Evolutionary conservation across 1,140 invertebrate species (phyloP).

Genomic region (Ruditapes philippinarum): DNA sequence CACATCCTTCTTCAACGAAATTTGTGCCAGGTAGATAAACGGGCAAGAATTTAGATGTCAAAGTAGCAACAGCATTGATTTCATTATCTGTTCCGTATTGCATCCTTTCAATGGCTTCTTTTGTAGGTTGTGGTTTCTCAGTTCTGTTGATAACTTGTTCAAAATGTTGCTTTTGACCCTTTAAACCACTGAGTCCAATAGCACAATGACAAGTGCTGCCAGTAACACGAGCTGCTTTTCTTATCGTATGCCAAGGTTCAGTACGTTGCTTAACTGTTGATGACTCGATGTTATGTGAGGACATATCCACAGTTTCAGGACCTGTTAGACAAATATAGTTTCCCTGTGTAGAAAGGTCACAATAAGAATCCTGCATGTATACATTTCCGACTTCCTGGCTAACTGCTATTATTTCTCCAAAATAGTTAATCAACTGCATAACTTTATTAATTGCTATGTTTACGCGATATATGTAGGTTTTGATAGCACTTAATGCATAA

Average conservation of each 20-base stretch:
- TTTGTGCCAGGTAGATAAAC: slow-evolving; percentile 1
- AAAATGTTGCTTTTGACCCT: slow-evolving; percentile 25
- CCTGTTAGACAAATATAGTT: neutral
- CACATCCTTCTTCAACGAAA: slow-evolving; percentile 58
- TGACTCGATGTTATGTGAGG: neutral
- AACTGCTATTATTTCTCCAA: neutral
- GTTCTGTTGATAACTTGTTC: neutral
- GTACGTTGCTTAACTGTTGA: neutral
- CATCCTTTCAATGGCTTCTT: neutral
- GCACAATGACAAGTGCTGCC: slow-evolving; percentile 46
- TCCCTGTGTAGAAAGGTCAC: neutral
- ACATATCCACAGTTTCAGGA: neutral
- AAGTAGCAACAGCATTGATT: slow-evolving; percentile 52
- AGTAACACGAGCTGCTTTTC: slow-evolving; percentile 20
- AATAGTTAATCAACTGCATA: neutral
- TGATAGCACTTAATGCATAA: too few species aligned
- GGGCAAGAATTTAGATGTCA: slow-evolving; percentile 38
- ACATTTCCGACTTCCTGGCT: neutral
- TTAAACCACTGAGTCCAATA: slow-evolving; percentile 19
- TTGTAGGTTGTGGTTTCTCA: neutral
- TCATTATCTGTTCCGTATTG: slow-evolving; percentile 48
- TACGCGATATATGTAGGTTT: too few species aligned
- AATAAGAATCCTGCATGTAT: neutral
- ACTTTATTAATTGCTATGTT: neutral
- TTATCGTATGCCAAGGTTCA: neutral